These are phyloP conservation scores for Arctia plantaginis DNA, from an alignment of 2,888 invertebrate species.

Conservation along the genomic window DNA sequence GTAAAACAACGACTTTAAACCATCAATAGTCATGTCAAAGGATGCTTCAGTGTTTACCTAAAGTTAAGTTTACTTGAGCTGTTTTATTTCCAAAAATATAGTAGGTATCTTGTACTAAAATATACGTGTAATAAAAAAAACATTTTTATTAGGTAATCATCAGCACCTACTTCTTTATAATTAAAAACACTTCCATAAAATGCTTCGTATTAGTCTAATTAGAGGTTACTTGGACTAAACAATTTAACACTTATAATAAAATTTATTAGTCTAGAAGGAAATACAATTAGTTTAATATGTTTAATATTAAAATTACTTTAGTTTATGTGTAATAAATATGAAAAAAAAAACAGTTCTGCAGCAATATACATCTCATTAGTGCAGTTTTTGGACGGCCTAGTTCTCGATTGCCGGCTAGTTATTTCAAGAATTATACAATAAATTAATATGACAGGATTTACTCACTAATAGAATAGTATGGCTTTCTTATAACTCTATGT, in stretches of 20 bases:
- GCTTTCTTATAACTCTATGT: background rate
- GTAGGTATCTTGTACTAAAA: too few relatives aligned
- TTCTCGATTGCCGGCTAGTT: background rate
- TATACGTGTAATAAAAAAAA: slow-evolving; percentile 2
- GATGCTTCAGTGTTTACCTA: slow-evolving; percentile 66
- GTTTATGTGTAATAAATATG: background rate
- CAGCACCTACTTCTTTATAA: background rate
- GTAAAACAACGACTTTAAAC: slow-evolving; percentile 56
- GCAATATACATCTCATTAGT: background rate
- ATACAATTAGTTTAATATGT: too few relatives aligned
- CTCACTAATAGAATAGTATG: background rate
- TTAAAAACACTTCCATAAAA: background rate
- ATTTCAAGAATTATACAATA: background rate
- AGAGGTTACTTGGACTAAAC: slow-evolving; percentile 26
- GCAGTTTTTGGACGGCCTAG: background rate
- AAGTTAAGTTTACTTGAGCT: slow-evolving; percentile 74
- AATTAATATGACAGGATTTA: background rate
- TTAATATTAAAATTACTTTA: background rate
- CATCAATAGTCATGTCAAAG: slow-evolving; percentile 52
- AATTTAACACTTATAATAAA: background rate
- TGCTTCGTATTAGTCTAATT: slow-evolving; percentile 29
- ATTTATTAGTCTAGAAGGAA: background rate
- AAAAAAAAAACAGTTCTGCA: background rate
- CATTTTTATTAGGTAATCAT: background rate
- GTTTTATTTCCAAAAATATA: slow-evolving; percentile 51